A percentile compares a stretch with the other conserved stretches of the same genome.
phyloP scores from a whole-genome alignment of 2,797 vertebrate species.

The Poeciliopsis paucimaculata region DNA sequence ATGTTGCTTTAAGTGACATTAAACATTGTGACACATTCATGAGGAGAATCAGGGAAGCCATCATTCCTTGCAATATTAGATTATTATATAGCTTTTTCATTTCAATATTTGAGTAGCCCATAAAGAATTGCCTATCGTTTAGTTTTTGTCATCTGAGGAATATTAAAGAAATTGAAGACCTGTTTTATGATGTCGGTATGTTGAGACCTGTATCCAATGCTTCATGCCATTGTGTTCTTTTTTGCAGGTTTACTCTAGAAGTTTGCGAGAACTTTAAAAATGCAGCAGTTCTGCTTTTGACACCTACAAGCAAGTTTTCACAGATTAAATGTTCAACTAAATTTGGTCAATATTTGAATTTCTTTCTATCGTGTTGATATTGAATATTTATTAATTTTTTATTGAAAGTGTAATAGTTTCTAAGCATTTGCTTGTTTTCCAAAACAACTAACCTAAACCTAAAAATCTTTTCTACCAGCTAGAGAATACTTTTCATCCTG shows the following conservation, averaged over 20 bases:
- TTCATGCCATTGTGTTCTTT: background rate
- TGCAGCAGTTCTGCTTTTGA: background rate
- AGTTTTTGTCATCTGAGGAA: background rate
- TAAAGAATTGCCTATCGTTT: background rate
- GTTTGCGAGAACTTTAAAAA: background rate
- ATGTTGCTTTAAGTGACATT: background rate
- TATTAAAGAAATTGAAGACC: background rate
- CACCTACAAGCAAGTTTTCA: background rate
- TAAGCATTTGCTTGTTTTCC: background rate
- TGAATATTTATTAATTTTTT: background rate
- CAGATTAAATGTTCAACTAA: background rate
- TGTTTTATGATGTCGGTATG: background rate
- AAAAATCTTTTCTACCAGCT: constrained; percentile 58
- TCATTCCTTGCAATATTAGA: background rate
- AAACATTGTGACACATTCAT: background rate
- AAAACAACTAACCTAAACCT: constrained; percentile 63
- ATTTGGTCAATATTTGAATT: background rate
- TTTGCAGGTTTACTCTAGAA: background rate
- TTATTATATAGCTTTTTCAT: background rate
- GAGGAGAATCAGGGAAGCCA: background rate
- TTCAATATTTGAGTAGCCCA: background rate
- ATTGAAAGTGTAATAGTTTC: background rate
- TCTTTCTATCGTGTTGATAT: background rate
- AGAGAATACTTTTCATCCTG: constrained; percentile 38
- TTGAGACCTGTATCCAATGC: background rate